These are phyloP conservation scores for Mustela lutreola DNA, from an alignment of 2,113 vertebrate species.

Conservation along the genomic window DNA sequence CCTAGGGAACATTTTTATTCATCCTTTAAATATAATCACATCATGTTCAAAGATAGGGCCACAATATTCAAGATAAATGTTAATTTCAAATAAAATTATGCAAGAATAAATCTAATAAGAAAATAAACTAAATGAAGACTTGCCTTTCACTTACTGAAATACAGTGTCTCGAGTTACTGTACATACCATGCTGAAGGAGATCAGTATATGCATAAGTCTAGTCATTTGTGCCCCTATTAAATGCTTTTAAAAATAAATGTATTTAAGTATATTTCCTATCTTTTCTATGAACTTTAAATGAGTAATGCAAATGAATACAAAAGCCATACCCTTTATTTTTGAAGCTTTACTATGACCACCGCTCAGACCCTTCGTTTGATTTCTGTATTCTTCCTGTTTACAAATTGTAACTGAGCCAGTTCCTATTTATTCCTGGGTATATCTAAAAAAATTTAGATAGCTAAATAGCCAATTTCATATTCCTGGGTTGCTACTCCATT, in stretches of 20 bases:
- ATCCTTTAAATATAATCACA: not conserved
- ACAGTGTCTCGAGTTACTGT: not conserved
- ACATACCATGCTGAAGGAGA: not conserved
- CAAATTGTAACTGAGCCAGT: slow-evolving; percentile 31
- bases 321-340: slow-evolving; percentile 38
- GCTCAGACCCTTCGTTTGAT: not conserved
- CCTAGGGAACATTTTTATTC: not conserved
- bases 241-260: slow-evolving; percentile 7
- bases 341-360: not conserved
- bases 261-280: slow-evolving; percentile 23
- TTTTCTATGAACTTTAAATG: slow-evolving; percentile 41
- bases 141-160: slow-evolving; percentile 44
- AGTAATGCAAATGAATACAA: slow-evolving; percentile 46
- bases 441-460: not conserved
- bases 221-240: not conserved
- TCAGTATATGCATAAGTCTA: not conserved
- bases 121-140: slow-evolving; percentile 32
- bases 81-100: slow-evolving; percentile 24
- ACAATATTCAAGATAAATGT: not conserved
- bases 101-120: slow-evolving; percentile 30
- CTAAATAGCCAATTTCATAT: slow-evolving; percentile 35
- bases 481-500: slow-evolving; percentile 25
- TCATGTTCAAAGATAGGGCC: not conserved
- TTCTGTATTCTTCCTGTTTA: slow-evolving; percentile 63
- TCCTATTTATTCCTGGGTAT: slow-evolving; percentile 53